phyloP scores from a whole-genome alignment of 2,888 invertebrate species.

The Himalopsyche japonica region DNA sequence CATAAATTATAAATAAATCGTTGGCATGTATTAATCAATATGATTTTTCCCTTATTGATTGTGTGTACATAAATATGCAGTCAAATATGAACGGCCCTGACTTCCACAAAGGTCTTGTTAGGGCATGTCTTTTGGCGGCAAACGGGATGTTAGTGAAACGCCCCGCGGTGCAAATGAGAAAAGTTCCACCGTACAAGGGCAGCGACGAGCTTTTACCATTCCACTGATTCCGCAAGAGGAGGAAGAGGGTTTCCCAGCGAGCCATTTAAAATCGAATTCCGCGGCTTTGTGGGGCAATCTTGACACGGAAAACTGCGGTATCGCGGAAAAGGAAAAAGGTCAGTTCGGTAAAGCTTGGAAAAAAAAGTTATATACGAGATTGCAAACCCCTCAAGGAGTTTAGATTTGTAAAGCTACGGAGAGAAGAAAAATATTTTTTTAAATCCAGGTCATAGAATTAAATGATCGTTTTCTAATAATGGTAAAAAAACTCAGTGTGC shows the following conservation, averaged over 20 bases:
- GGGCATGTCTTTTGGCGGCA: constrained; percentile 24
- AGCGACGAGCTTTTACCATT: constrained; percentile 11
- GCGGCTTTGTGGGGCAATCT: not conserved
- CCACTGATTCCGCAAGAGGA: not conserved
- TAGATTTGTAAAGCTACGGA: not conserved
- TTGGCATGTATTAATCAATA: no score
- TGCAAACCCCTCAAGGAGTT: not conserved
- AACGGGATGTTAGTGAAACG: constrained; percentile 22
- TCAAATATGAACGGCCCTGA: constrained; percentile 1
- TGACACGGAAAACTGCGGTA: not conserved
- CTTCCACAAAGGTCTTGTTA: constrained; percentile 6
- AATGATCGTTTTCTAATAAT: no score
- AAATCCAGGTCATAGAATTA: no score
- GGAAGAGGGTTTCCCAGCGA: not conserved
- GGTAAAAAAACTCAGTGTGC: no score
- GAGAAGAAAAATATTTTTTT: no score
- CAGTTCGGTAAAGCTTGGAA: not conserved
- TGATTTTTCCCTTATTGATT: no score
- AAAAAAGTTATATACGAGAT: not conserved
- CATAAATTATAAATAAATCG: no score
- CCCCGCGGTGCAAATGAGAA: constrained; percentile 37
- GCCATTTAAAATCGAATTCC: not conserved
- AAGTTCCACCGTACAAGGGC: constrained; percentile 27
- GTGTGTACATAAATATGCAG: not conserved
- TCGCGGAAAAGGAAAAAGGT: not conserved